A percentile compares a stretch with the other conserved stretches of the same genome.
phyloP scores from a whole-genome alignment of 2,113 vertebrate genomes.

The Amphiprion ocellaris region DNA sequence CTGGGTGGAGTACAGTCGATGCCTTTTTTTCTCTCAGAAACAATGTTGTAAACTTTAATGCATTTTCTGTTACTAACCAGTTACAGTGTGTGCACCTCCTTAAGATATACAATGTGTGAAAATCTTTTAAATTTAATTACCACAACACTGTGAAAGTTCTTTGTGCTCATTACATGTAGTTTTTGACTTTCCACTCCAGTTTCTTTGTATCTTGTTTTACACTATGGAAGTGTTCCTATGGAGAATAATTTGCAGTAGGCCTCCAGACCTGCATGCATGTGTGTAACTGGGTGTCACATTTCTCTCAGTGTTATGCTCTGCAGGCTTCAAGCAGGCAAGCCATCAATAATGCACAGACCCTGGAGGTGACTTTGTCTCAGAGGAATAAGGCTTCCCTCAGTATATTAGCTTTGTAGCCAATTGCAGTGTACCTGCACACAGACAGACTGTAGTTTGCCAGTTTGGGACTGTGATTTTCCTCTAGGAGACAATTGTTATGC shows the following conservation, averaged over 20 bases:
- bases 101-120: not conserved
- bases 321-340: slow-evolving; percentile 20
- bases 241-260: slow-evolving; percentile 5
- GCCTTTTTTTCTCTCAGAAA: slow-evolving; percentile 2
- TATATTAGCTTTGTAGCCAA: not conserved
- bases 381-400: slow-evolving; percentile 35
- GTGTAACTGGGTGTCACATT: slow-evolving; percentile 46
- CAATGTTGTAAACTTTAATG: not conserved
- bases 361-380: slow-evolving; percentile 60
- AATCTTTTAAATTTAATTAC: slow-evolving; percentile 8
- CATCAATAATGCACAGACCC: slow-evolving; percentile 71
- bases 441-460: slow-evolving; percentile 3
- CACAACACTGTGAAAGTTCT: not conserved
- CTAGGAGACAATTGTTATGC: slow-evolving; percentile 1
- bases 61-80: not conserved
- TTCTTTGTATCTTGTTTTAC: not conserved
- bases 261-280: slow-evolving; percentile 9
- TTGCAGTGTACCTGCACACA: slow-evolving; percentile 4
- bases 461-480: slow-evolving; percentile 2
- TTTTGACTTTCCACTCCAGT: not conserved
- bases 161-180: not conserved
- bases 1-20: slow-evolving; percentile 11
- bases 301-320: slow-evolving; percentile 38
- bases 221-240: not conserved
- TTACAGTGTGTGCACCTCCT: not conserved